Base-by-base conservation (phyloP, 2,888 invertebrate genomes). In the Tanypteryx hageni region DNA sequence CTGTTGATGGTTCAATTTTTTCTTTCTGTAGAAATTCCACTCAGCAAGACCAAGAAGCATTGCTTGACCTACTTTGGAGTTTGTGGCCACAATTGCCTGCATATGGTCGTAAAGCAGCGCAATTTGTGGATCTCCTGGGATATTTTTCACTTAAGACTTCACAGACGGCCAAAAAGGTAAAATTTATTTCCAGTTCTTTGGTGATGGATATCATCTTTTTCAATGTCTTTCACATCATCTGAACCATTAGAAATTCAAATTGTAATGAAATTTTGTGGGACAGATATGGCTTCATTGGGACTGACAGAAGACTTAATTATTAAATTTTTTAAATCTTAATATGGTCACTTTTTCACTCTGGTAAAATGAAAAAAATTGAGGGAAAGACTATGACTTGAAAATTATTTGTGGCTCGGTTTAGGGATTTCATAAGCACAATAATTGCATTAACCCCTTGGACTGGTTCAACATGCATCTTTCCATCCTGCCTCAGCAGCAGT, bases 41-140 rank as follows among this genome's bases (percentile, higher is more conserved):
- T 18, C 96, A 96, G 92, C 94, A 96, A 0, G 98, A 98, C 94
- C 98, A 98, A 94, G 97, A 98, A 93, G 96, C 96, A 1, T 95
- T 99, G 59, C 96, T 99, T 14, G 97, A 98, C 92, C 95, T 98
- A 59, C 95, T 99, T 94, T 99, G 99, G 99, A 96, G 97, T 85
- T 95, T 99, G 93, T 99, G 99, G 99, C 98, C 98, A 0, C 96
- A 98, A 89, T 95, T 99, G 92, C 98, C 99, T 0, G 97, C 97
- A 92, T 99, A 98, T 94, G 99, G 99, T 0, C 96, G 98, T 3
- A 98, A 99, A 95, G 99, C 99, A 0, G 98, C 98, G 0, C 99
- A 99, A 95, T 99, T 99, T 95, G 99, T 99, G 0, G 99, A 99
- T 95, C 96, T 99, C 0, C 96, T 99, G 10, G 99, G 99, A 0